Evolutionary conservation across 92 coral and sea anemone species (phyloP), one percentile per base, ranked within the genome.

Genomic region (Porites rus): DNA sequence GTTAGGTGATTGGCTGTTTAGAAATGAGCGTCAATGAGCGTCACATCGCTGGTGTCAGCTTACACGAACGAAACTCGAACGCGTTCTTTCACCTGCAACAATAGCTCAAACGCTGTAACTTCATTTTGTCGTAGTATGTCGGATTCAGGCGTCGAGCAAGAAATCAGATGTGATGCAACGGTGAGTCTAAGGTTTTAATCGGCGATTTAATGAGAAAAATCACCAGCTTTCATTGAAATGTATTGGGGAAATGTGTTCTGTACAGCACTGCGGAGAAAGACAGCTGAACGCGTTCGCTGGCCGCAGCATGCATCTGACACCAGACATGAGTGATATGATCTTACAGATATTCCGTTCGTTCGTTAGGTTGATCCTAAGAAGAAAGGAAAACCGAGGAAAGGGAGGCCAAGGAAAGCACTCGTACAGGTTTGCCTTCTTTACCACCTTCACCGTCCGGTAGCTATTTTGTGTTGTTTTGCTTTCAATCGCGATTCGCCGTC

Each of bases 61-160:
- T 21, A 62, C 83, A 64, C 31, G 24, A 62, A 78, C 72, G 72
- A 64, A 79, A 64, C 21, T 79, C 38, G 61, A 79, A 79, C 83
- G 83, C 83, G 72, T 64, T 51, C 19, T 7, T 64, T 53, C 72
- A 79, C 51, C 61, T 52, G 24, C 43, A 20, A 11, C 53, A 0
- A 56, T 56, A 10, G 61, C 6, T 12, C 52, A 1, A 14, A 21
- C 17, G 17, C 14, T n/a, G 31, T 13, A 21, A 50, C 2, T 51
- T 51, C 19, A 10, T 67, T 3, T 62, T 62, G 66, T 62, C 66
- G 16, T 7, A 54, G 2, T 10, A 65, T 79, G 83, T 20, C 61
- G 46, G 83, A 65, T 17, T 50, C 63, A 4, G 72, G 17, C 28
- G 51, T 14, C 24, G 38, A 63, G 12, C 72, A 78, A 50, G 73